Conservation (phyloP, 2,888 invertebrate species). For the Tetrapedia diversipes region DNA sequence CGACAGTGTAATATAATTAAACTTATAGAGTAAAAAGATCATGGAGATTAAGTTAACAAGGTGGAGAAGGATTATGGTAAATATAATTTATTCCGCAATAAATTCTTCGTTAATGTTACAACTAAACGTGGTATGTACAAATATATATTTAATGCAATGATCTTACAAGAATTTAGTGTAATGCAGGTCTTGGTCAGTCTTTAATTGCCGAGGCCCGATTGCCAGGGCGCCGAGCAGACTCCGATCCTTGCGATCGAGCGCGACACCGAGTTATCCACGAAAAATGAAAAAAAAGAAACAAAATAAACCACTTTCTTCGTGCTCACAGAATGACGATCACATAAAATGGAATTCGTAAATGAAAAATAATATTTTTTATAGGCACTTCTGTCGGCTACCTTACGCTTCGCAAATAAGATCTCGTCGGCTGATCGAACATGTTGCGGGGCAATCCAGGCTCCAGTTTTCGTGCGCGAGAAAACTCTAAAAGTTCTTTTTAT, state of each 20-base stretch:
- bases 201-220: constrained; percentile 79
- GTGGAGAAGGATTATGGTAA: constrained; percentile 70
- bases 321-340: constrained; percentile 61
- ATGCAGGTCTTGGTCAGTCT: constrained; percentile 83
- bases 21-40: neutral
- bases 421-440: constrained; percentile 34
- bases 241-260: constrained; percentile 70
- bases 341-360: constrained; percentile 63
- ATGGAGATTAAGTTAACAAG: no score
- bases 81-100: constrained; percentile 82
- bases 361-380: constrained; percentile 46
- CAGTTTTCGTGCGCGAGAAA: neutral
- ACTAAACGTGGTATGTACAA: constrained; percentile 80
- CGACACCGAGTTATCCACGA: constrained; percentile 60
- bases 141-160: constrained; percentile 78
- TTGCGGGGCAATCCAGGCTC: constrained; percentile 6
- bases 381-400: constrained; percentile 64
- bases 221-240: constrained; percentile 72
- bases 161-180: constrained; percentile 79
- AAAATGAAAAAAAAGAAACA: no score
- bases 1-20: no score
- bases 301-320: constrained; percentile 54
- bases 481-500: neutral
- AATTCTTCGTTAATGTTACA: constrained; percentile 77
- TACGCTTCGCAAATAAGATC: constrained; percentile 42